Percentiles rank a stretch among this genome's conserved stretches.
These are phyloP conservation scores for Sebastes hopkinsi DNA, from an alignment of 2,797 vertebrate genomes.

Conservation along the genomic window DNA sequence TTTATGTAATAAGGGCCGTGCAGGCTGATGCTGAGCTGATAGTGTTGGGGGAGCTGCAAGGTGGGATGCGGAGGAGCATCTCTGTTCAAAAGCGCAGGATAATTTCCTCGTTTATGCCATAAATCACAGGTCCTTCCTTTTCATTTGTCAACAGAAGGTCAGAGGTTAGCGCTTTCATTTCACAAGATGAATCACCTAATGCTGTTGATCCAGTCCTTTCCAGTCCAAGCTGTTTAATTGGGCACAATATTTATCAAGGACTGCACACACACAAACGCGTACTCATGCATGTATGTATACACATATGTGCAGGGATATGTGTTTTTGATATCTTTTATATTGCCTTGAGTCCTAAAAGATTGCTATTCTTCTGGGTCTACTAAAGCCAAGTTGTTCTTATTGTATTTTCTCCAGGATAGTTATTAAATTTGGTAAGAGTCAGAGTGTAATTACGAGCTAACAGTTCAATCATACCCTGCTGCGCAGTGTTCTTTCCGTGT, in stretches of 20 bases:
- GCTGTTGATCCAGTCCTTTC: slow-evolving; percentile 25
- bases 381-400: neutral
- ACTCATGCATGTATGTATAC: neutral
- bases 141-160: slow-evolving; percentile 56
- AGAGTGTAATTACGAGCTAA: slow-evolving; percentile 16
- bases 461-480: slow-evolving; percentile 5
- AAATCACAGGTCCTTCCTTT: slow-evolving; percentile 57
- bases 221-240: slow-evolving; percentile 42
- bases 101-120: slow-evolving; percentile 47
- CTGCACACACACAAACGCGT: neutral
- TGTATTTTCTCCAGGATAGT: slow-evolving; percentile 16
- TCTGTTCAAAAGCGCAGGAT: slow-evolving; percentile 44
- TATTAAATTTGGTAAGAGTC: slow-evolving; percentile 10
- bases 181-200: slow-evolving; percentile 50
- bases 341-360: neutral
- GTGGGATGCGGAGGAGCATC: slow-evolving; percentile 39
- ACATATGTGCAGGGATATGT: neutral
- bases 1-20: slow-evolving; percentile 75
- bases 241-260: slow-evolving; percentile 39
- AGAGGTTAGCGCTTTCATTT: slow-evolving; percentile 66
- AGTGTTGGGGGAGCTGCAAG: slow-evolving; percentile 42
- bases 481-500: neutral
- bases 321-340: neutral
- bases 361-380: neutral
- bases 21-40: slow-evolving; percentile 68